These are phyloP conservation scores for Arnoldichthys spilopterus DNA, from an alignment of 2,797 vertebrate species.

Conservation along the genomic window DNA sequence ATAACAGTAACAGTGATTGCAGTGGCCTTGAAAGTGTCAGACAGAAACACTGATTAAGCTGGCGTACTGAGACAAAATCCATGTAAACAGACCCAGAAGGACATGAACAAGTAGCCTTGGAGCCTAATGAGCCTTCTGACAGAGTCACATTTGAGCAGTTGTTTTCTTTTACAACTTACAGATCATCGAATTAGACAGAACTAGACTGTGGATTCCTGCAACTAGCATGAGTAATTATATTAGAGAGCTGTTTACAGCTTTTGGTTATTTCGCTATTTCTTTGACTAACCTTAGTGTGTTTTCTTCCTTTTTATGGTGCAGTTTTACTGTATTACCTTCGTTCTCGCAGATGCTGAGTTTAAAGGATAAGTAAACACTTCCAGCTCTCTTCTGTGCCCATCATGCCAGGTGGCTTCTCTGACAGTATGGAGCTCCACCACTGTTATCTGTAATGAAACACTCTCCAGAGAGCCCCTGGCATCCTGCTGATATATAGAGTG, in stretches of 20 bases:
- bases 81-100: constrained; percentile 22
- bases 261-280: background rate
- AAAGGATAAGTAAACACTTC: constrained; percentile 24
- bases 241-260: background rate
- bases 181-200: background rate
- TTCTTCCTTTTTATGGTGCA: background rate
- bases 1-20: background rate
- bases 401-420: constrained; percentile 15
- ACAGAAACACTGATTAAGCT: constrained; percentile 15
- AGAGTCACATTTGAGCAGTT: background rate
- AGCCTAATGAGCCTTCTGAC: background rate
- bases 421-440: constrained; percentile 16
- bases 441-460: constrained; percentile 55
- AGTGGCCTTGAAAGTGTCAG: constrained; percentile 17
- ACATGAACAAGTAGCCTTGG: background rate
- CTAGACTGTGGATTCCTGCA: no score
- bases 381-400: background rate
- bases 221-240: no score
- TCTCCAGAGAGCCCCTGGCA: constrained; percentile 40
- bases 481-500: constrained; percentile 29
- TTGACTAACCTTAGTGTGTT: background rate
- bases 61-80: constrained; percentile 1
- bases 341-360: constrained; percentile 11
- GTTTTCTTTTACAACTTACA: background rate
- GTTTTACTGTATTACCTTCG: background rate